Evolutionary conservation across 2,888 invertebrate genomes (phyloP), one percentile per base, ranked within the genome.

Genomic region (Slavum lentiscoides): DNA sequence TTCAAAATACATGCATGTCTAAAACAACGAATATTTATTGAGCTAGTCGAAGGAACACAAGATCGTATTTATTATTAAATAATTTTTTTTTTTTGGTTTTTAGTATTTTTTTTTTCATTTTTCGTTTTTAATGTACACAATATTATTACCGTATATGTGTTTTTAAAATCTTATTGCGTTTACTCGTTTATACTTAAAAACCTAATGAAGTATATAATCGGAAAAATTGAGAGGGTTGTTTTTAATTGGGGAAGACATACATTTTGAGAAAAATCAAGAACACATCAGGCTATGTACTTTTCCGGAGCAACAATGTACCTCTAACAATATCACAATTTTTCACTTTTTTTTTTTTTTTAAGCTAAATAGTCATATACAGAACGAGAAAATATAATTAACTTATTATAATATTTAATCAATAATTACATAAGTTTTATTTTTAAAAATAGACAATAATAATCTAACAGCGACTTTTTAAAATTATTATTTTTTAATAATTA

Each of bases 241-340:
- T 37, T 77, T 77, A 37, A 55, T 39, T 55, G 77, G 77, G 77
- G 77, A 77, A 77, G 77, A 77, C 77, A 70, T 77, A 77, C 61
- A 77, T 77, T 70, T 77, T 77, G 77, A 77, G 70, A 77, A 69
- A 49, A 77, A 69, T 70, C 69, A 77, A 77, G 77, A 77, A 77
- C 77, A 77, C 77, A 77, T 77, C 62, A 77, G 77, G 77, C 70
- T 70, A 77, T 77, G 68, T 70, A 77, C 69, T 77, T 77, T 61
- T 62, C 62, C 77, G 62, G 77, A 77, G 69, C 77, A 77, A 77
- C 69, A 70, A 64, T 77, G 70, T 69, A 70, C 62, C 53, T 53
- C 77, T 77, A 77, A 77, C 70, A 77, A 77, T 77, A 77, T 77
- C 77, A 77, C 77, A 77, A 62, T 70, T 69, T 70, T 77, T 37